These are phyloP conservation scores for Drosophila cognata DNA, from an alignment of 2,888 invertebrate species.

Conservation along the genomic window DNA sequence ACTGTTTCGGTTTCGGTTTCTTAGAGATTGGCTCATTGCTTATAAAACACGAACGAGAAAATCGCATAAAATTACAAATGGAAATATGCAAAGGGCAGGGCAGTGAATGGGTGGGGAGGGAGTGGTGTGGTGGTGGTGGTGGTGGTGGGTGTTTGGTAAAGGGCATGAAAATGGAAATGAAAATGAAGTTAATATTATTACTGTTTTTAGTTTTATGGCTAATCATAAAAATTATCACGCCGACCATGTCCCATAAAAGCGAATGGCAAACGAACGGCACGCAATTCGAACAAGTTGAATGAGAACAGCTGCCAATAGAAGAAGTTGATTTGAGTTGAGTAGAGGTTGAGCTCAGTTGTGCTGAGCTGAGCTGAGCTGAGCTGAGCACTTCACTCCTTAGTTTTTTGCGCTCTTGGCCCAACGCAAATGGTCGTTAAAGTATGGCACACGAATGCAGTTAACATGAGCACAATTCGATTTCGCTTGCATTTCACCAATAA, in stretches of 20 bases:
- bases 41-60: constrained; percentile 14
- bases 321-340: too few species aligned
- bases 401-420: constrained; percentile 8
- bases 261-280: constrained; percentile 39
- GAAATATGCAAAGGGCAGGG: constrained; percentile 63
- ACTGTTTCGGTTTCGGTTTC: neutral
- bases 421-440: constrained; percentile 46
- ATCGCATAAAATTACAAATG: constrained; percentile 51
- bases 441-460: constrained; percentile 12
- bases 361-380: neutral
- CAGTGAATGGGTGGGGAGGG: neutral
- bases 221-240: constrained; percentile 80
- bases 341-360: too few species aligned
- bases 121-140: too few species aligned
- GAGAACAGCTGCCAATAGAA: constrained; percentile 22
- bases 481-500: constrained; percentile 23
- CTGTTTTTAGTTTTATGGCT: constrained; percentile 78
- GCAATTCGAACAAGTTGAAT: constrained; percentile 36
- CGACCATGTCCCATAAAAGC: constrained; percentile 67
- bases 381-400: constrained; percentile 9
- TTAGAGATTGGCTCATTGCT: constrained; percentile 4
- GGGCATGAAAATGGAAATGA: constrained; percentile 53
- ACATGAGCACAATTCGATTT: constrained; percentile 21
- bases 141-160: neutral
- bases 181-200: constrained; percentile 78